Percentiles rank a stretch among this genome's conserved stretches.
Evolutionary conservation across 2,888 invertebrate genomes (phyloP).

Genomic region (Diploptera punctata): DNA sequence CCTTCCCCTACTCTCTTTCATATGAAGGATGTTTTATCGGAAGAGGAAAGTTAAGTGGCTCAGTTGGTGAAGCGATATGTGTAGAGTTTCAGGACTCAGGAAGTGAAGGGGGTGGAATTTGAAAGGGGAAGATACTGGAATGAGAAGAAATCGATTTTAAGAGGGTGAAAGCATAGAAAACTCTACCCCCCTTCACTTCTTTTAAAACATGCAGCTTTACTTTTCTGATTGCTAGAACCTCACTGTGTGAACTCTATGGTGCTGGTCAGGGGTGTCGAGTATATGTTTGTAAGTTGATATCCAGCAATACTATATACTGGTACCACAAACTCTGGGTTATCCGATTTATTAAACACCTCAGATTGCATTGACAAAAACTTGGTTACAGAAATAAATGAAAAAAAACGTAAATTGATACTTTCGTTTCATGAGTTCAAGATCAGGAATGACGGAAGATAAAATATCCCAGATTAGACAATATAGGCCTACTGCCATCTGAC

Average conservation of each 20-base stretch:
- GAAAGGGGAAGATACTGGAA: neutral
- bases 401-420: too few relatives aligned
- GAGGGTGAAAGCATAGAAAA: neutral
- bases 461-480: too few relatives aligned
- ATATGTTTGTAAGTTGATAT: too few relatives aligned
- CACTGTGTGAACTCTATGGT: neutral
- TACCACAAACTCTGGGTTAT: too few relatives aligned
- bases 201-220: slow-evolving; percentile 6
- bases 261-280: too few relatives aligned
- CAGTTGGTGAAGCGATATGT: slow-evolving; percentile 23
- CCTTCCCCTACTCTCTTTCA: neutral
- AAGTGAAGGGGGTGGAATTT: neutral
- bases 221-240: slow-evolving; percentile 5
- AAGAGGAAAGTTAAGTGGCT: slow-evolving; percentile 28
- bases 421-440: too few relatives aligned
- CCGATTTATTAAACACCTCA: too few relatives aligned
- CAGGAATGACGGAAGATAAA: too few relatives aligned
- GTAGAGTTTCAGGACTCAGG: neutral
- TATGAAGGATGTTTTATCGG: slow-evolving; percentile 30
- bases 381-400: too few relatives aligned
- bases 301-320: too few relatives aligned
- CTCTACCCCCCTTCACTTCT: neutral
- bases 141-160: slow-evolving; percentile 9
- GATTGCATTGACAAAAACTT: too few relatives aligned
- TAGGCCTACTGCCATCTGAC: too few relatives aligned